A percentile compares a stretch with the other conserved stretches of the same genome.
These are phyloP conservation scores for Cromileptes altivelis DNA, from an alignment of 2,113 vertebrate species.

Conservation along the genomic window DNA sequence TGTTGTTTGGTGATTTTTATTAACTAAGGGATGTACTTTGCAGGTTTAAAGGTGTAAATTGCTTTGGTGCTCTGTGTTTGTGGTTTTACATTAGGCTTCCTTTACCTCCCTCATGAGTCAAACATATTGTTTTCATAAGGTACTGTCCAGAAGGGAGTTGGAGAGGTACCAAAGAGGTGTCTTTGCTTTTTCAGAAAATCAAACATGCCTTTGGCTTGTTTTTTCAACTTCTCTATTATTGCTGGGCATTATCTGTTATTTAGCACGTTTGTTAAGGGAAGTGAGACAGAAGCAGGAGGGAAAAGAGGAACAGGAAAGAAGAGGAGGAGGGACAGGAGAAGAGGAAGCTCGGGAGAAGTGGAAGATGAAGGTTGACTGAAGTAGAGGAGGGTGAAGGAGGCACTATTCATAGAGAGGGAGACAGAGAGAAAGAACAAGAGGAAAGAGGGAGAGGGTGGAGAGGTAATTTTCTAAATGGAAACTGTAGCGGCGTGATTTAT, in stretches of 20 bases:
- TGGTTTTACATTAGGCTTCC: background rate
- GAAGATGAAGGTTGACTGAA: constrained; percentile 62
- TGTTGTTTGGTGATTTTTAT: background rate
- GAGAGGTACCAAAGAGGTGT: constrained; percentile 11
- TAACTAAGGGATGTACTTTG: background rate
- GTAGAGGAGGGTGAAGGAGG: constrained; percentile 52
- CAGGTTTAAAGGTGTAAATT: background rate
- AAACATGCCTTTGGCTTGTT: constrained; percentile 1
- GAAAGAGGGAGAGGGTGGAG: constrained; percentile 66
- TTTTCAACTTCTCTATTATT: background rate
- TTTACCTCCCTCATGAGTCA: background rate
- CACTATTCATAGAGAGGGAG: constrained; percentile 60
- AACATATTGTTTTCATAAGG: constrained; percentile 4
- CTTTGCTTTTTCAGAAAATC: background rate
- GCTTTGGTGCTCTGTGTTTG: background rate
- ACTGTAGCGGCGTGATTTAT: constrained; percentile 79
- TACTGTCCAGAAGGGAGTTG: background rate
- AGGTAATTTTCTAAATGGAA: constrained; percentile 85
- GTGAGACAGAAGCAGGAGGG: background rate
- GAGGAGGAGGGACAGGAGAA: background rate
- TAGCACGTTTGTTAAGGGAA: constrained; percentile 4
- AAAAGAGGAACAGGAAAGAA: background rate
- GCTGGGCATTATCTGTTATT: constrained; percentile 18
- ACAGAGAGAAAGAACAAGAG: constrained; percentile 32
- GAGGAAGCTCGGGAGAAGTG: constrained; percentile 1